A percentile compares a stretch with the other conserved stretches of the same genome.
phyloP scores from a whole-genome alignment of 2,113 vertebrate genomes.

The Urocitellus parryii region DNA sequence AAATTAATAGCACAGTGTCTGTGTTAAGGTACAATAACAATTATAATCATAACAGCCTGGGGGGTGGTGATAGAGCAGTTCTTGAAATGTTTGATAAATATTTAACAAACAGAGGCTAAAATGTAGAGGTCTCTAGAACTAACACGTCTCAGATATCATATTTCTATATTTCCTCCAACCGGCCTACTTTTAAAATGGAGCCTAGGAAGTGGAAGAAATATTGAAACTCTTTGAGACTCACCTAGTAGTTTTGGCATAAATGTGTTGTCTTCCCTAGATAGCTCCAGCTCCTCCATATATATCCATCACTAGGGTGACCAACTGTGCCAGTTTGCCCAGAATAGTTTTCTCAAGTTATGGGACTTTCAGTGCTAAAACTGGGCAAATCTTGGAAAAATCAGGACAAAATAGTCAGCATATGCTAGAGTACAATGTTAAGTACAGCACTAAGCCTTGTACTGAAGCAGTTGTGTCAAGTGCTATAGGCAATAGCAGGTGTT shows the following conservation, averaged over 20 bases:
- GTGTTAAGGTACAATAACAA: background rate
- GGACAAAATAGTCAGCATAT: background rate
- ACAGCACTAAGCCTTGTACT: background rate
- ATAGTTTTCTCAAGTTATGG: background rate
- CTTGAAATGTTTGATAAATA: slow-evolving; percentile 32
- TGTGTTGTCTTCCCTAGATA: background rate
- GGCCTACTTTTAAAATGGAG: slow-evolving; percentile 39
- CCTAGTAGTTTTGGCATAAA: background rate
- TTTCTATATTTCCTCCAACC: background rate
- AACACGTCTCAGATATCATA: slow-evolving; percentile 15
- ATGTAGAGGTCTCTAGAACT: background rate
- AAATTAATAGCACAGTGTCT: slow-evolving; percentile 21
- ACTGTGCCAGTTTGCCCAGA: background rate
- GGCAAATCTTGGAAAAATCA: background rate
- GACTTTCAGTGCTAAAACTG: slow-evolving; percentile 28
- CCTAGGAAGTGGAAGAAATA: background rate
- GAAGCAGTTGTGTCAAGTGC: background rate
- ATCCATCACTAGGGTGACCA: background rate
- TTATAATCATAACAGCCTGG: background rate
- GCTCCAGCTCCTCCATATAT: background rate
- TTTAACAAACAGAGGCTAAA: background rate
- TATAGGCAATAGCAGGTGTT: background rate
- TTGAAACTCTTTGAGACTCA: background rate
- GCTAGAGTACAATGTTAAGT: background rate
- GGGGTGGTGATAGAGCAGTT: background rate